Percentiles rank a stretch among this genome's conserved stretches.
Conservation (phyloP, 1,140 invertebrate genomes). For the Lordiphosa stackelbergi region DNA sequence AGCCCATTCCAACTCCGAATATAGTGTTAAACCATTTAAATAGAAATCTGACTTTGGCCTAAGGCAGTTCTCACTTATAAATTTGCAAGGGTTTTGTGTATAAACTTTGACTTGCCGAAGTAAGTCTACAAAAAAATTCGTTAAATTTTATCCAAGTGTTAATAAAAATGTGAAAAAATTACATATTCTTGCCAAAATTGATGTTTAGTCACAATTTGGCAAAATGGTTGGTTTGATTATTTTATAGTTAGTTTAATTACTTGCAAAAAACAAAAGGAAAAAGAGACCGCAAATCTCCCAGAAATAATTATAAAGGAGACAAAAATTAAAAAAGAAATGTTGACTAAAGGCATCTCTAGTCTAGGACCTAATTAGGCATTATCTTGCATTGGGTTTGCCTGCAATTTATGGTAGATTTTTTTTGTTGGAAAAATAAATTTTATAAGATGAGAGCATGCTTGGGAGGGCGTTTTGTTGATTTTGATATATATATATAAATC, state of each 20-base stretch:
- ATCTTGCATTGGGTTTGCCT: slow-evolving; percentile 34
- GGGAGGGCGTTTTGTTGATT: slow-evolving; percentile 64
- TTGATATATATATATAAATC: slow-evolving; percentile 32
- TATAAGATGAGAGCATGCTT: slow-evolving; percentile 76
- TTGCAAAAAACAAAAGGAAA: slow-evolving; percentile 5
- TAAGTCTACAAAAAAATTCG: no score
- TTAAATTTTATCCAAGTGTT: no score
- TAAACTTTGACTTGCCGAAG: no score
- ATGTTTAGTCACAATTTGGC: no score
- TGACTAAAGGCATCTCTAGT: slow-evolving; percentile 37
- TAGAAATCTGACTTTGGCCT: no score
- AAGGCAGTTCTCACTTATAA: no score
- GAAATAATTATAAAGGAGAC: slow-evolving; percentile 19
- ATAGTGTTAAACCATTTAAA: no score
- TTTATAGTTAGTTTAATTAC: not conserved
- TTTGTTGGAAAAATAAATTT: slow-evolving; percentile 55
- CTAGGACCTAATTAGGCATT: slow-evolving; percentile 48
- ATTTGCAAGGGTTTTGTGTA: no score
- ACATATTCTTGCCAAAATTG: no score
- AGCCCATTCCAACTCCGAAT: no score
- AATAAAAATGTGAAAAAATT: no score
- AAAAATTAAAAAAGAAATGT: slow-evolving; percentile 21
- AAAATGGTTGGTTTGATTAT: no score
- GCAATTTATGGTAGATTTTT: slow-evolving; percentile 1
- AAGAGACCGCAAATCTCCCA: slow-evolving; percentile 36